phyloP scores from a whole-genome alignment of 1,140 invertebrate species.

The Chrysopa pallens region DNA sequence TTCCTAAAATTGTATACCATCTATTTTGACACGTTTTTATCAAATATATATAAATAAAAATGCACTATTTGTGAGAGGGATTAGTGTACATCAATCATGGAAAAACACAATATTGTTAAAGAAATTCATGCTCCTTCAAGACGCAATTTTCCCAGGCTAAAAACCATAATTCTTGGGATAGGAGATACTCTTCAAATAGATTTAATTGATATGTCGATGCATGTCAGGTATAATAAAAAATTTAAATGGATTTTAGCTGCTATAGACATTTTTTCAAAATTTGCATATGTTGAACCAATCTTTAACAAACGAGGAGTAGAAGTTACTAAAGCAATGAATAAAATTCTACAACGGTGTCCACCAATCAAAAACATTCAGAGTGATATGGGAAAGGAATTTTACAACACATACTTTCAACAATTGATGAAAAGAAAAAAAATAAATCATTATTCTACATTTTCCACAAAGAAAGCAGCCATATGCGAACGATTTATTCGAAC shows the following conservation, averaged over 20 bases:
- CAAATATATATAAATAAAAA: no score
- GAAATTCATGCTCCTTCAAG: constrained; percentile 10
- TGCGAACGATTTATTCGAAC: constrained; percentile 24
- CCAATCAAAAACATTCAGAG: constrained; percentile 9
- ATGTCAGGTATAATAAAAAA: constrained; percentile 14
- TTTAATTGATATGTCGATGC: constrained; percentile 8
- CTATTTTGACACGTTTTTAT: no score
- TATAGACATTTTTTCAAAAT: constrained; percentile 25
- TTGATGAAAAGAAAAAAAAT: constrained; percentile 16
- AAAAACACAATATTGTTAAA: constrained; percentile 1
- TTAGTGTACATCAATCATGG: background rate
- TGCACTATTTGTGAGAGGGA: no score
- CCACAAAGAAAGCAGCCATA: constrained; percentile 20
- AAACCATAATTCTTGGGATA: constrained; percentile 7
- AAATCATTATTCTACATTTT: constrained; percentile 18
- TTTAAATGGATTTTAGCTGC: constrained; percentile 20
- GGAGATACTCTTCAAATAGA: constrained; percentile 11
- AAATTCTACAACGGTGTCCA: constrained; percentile 1
- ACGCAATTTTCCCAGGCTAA: constrained; percentile 6
- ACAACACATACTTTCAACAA: constrained; percentile 12
- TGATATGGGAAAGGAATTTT: constrained; percentile 17
- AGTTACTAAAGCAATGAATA: background rate
- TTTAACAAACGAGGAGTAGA: constrained; percentile 16
- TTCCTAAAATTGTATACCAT: no score
- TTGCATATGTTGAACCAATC: constrained; percentile 18